Evolutionary conservation across 2,888 invertebrate genomes (phyloP), one percentile per base, ranked within the genome.

Genomic region (Mesorhabditis sp.): DNA sequence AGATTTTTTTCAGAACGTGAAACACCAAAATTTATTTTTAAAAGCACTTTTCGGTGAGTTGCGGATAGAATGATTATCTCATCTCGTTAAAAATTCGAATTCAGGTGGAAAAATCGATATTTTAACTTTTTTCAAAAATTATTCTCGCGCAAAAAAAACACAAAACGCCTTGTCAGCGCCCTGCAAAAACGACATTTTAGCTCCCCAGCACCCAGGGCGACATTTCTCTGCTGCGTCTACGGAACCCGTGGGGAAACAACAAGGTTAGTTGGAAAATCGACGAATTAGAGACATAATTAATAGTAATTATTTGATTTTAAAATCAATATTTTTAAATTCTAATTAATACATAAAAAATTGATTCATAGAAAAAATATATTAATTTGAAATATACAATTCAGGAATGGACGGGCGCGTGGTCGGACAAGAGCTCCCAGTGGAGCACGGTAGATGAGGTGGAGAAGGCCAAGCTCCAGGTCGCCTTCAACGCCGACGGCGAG

Each of bases 361-460:
- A 28, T n/a, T n/a, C n/a, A n/a, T n/a, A 28, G 1, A 28, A 28
- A 28, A 28, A 28, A 1, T 28, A 28, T 28, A 28, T 28, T 28
- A 28, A 28, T 28, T 28, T 2, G 2, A 28, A 28, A 2, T 28
- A 28, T 2, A 28, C 28, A 2, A 28, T 28, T 28, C 91, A 91
- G 10, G 95, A 95, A 88, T 95, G 95, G 95, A 93, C 92, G 82
- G 95, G 95, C 0, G 90, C 94, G 0, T 95, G 94, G 94, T 92
- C 93, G 86, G 94, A 95, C 86, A 90, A 91, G 86, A 88, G 83
- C 68, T 83, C 69, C 5, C 74, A 77, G 87, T 96, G 96, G 94
- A 90, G 92, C 43, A 92, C 90, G 82, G 92, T 96, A 69, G 91
- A 93, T 0, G 91, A 92, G 61, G 90, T 91, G 0, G 92, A 93